Evolutionary conservation across 2,888 invertebrate species (phyloP).

Genomic region (Pachycephus smyrnensis): DNA sequence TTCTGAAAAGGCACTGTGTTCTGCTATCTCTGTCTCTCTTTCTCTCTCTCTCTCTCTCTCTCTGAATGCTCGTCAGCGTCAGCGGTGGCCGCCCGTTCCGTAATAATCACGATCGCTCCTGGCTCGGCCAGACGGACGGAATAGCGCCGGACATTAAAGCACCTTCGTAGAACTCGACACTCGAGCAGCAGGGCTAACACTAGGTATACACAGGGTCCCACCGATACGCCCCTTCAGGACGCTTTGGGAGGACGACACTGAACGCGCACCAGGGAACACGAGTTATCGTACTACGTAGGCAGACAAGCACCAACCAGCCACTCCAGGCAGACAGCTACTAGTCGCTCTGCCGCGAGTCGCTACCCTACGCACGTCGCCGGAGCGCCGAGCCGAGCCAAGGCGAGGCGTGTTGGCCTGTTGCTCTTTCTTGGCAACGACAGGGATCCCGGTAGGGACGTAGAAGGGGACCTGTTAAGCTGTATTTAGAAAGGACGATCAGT

Average conservation of each 20-base stretch:
- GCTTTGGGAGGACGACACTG: conserved; percentile 4
- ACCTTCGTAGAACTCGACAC: conserved; percentile 45
- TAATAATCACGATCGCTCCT: conserved; percentile 32
- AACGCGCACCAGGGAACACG: background rate
- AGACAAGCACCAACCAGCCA: background rate
- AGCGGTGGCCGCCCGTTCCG: conserved; percentile 6
- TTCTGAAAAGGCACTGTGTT: background rate
- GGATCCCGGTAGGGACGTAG: conserved; percentile 1
- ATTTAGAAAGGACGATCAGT: background rate
- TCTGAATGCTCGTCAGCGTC: conserved; percentile 1
- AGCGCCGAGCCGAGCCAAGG: conserved; percentile 40
- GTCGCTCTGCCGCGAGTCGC: conserved; percentile 21
- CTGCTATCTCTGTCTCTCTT: background rate
- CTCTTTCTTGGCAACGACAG: conserved; percentile 46
- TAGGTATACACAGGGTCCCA: conserved; percentile 11
- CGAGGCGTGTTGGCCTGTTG: conserved; percentile 51
- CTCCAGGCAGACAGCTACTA: conserved; percentile 12
- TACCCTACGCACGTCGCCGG: conserved; percentile 32
- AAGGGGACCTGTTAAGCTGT: background rate
- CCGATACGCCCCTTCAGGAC: conserved; percentile 16
- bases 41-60: background rate
- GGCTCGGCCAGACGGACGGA: conserved; percentile 34
- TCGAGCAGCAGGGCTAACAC: background rate
- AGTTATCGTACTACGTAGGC: conserved; percentile 3
- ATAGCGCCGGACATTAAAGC: conserved; percentile 44